phyloP scores from a whole-genome alignment of 2,888 invertebrate species.

The Sepioteuthis lessoniana region DNA sequence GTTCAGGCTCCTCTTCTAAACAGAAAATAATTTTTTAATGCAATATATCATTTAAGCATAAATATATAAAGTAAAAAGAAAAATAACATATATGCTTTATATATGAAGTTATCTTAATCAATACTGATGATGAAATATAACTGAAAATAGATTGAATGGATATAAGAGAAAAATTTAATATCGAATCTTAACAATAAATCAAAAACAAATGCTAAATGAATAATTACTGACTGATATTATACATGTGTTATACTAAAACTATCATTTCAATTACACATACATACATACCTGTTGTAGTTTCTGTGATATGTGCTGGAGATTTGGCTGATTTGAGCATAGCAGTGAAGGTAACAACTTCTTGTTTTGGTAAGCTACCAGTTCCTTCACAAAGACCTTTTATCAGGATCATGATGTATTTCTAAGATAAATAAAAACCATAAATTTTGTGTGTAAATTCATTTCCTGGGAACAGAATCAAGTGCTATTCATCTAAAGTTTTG shows the following conservation, averaged over 20 bases:
- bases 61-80: background rate
- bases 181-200: background rate
- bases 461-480: too few species aligned
- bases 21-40: background rate
- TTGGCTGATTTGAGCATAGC: constrained; percentile 85
- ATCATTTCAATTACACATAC: constrained; percentile 63
- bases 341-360: constrained; percentile 82
- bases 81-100: background rate
- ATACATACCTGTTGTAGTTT: constrained; percentile 75
- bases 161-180: background rate
- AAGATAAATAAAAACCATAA: constrained; percentile 49
- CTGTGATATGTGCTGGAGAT: constrained; percentile 77
- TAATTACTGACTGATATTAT: background rate
- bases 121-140: background rate
- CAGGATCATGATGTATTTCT: constrained; percentile 81
- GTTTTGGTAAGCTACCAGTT: constrained; percentile 82
- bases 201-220: background rate
- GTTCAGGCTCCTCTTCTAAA: constrained; percentile 55
- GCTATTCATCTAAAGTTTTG: too few species aligned
- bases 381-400: constrained; percentile 85
- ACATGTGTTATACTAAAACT: background rate
- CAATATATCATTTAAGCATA: background rate
- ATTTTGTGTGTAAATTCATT: too few species aligned
- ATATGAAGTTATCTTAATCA: background rate
- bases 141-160: background rate